Conservation (phyloP, 2,888 invertebrate species). For the Euzophera pinguis region DNA sequence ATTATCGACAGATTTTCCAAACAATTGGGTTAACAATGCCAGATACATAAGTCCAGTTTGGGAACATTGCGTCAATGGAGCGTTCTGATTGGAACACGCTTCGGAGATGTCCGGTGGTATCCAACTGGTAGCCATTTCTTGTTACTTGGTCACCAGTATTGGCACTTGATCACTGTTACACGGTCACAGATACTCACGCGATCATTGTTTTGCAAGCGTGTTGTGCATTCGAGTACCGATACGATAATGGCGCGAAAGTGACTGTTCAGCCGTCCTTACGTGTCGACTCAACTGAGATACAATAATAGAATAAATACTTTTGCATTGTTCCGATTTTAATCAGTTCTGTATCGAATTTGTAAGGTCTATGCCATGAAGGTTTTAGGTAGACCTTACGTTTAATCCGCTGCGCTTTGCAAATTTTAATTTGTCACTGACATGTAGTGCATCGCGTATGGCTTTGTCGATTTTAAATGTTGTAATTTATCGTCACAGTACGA, state of each 20-base stretch:
- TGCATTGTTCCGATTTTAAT: constrained; percentile 6
- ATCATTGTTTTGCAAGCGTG: constrained; percentile 3
- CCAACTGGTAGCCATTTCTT: constrained; percentile 61
- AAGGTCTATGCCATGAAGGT: constrained; percentile 2
- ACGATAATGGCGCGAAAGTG: neutral
- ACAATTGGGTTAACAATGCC: constrained; percentile 76
- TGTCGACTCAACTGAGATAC: constrained; percentile 3
- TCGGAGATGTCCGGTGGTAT: constrained; percentile 77
- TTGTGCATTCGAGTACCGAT: neutral
- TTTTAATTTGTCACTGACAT: neutral
- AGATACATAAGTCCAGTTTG: constrained; percentile 80
- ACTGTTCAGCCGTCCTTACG: neutral
- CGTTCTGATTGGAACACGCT: constrained; percentile 74
- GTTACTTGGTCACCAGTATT: constrained; percentile 20
- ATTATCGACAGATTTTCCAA: constrained; percentile 74
- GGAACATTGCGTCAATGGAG: constrained; percentile 79
- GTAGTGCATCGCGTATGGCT: too few species aligned
- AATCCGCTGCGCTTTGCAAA: neutral
- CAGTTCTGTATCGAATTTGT: neutral
- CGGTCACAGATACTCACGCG: neutral
- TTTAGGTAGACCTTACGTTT: neutral
- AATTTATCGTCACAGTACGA: too few species aligned
- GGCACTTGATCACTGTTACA: constrained; percentile 19
- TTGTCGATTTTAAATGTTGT: too few species aligned
- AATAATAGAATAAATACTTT: constrained; percentile 6